Evolutionary conservation across 2,113 vertebrate species (phyloP).

Genomic region (Geothlypis trichas): DNA sequence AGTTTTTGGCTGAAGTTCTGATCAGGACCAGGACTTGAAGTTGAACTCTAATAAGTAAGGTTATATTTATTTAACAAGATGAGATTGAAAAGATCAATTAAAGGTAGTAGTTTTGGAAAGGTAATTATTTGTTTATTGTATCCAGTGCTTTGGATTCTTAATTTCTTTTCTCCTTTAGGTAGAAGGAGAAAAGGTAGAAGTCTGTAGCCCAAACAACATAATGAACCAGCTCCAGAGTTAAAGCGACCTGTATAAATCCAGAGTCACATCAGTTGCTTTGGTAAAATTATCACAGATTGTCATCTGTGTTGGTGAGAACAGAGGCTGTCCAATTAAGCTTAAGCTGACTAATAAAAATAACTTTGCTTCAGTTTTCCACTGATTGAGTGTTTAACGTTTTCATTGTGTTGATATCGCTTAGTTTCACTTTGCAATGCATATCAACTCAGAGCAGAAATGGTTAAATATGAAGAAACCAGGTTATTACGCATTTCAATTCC

Average conservation of each 20-base stretch:
- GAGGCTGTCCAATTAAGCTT: not conserved
- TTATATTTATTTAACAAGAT: not conserved
- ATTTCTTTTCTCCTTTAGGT: not conserved
- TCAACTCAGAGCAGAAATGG: constrained; percentile 79
- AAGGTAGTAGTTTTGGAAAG: not conserved
- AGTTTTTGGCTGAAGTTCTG: not conserved
- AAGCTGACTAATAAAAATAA: constrained; percentile 40
- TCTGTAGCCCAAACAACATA: not conserved
- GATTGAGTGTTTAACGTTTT: constrained; percentile 43
- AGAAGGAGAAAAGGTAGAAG: not conserved
- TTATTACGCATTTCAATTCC: constrained; percentile 99
- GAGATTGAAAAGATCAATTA: not conserved
- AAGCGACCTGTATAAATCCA: not conserved
- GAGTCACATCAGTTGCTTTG: fast-evolving
- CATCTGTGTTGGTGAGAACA: not conserved
- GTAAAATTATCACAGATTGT: not conserved
- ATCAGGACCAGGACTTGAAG: not conserved
- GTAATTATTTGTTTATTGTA: not conserved
- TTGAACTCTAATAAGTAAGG: not conserved
- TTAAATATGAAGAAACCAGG: constrained; percentile 94
- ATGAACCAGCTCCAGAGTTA: not conserved
- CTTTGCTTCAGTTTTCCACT: constrained; percentile 15
- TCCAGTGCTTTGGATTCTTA: not conserved
- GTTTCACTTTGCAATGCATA: constrained; percentile 47
- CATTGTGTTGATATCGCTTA: not conserved